Evolutionary conservation across 1,140 invertebrate species (phyloP).

Genomic region (Bathynomus jamesi): DNA sequence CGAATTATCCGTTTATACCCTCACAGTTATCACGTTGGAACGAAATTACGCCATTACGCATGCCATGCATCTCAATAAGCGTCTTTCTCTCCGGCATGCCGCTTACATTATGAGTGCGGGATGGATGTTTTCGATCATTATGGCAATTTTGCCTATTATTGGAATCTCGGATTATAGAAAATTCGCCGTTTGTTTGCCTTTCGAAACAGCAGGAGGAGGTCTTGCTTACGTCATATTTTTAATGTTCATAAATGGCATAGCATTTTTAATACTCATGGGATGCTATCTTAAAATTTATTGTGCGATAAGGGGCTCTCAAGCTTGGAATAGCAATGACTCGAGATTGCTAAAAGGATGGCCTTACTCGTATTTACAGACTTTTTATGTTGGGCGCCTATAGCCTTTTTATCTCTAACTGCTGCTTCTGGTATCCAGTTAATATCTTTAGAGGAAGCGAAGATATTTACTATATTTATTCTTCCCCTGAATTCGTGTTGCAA

Average conservation of each 20-base stretch:
- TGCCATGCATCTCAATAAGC: conserved; percentile 93
- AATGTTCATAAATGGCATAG: conserved; percentile 85
- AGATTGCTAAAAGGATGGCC: conserved; percentile 96
- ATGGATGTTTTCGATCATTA: conserved; percentile 81
- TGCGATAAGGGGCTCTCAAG: conserved; percentile 80
- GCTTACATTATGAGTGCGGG: conserved; percentile 82
- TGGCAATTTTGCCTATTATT: conserved; percentile 80
- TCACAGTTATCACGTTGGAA: conserved; percentile 95
- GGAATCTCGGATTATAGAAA: conserved; percentile 89
- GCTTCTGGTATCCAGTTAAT: conserved; percentile 82
- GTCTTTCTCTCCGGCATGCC: conserved; percentile 79
- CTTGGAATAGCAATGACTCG: conserved; percentile 96
- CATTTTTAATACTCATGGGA: conserved; percentile 87
- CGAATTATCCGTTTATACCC: conserved; percentile 75
- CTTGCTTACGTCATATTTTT: conserved; percentile 85
- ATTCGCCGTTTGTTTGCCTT: conserved; percentile 90
- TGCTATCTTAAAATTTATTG: conserved; percentile 97
- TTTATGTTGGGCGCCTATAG: conserved; percentile 94
- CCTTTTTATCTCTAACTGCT: conserved; percentile 89
- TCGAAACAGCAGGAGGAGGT: conserved; percentile 67
- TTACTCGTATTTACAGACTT: conserved; percentile 95
- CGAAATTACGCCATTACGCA: conserved; percentile 94
- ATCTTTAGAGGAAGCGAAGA: conserved; percentile 87
- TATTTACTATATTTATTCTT: conserved; percentile 90
- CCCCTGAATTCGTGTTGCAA: conserved; percentile 94